Percentiles rank a stretch among this genome's conserved stretches.
These are phyloP conservation scores for Ia io DNA, from an alignment of 2,113 vertebrate genomes.

Conservation along the genomic window DNA sequence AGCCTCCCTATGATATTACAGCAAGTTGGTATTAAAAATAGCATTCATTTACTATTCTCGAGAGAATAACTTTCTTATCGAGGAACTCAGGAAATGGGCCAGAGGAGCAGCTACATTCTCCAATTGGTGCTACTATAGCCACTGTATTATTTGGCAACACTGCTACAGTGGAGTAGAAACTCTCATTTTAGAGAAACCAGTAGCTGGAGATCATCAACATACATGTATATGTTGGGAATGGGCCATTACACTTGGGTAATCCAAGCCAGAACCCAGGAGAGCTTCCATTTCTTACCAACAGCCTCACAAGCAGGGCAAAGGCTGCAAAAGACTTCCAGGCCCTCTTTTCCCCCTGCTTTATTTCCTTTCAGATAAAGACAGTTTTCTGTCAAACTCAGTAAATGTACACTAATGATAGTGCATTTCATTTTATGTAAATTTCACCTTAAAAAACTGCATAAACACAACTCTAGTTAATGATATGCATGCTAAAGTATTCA, in stretches of 20 bases:
- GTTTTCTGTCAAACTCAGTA: conserved; percentile 33
- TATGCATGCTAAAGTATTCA: background rate
- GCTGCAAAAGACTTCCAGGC: background rate
- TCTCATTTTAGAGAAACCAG: conserved; percentile 31
- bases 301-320: background rate
- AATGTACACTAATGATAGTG: background rate
- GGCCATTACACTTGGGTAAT: background rate
- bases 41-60: background rate
- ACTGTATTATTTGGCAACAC: background rate
- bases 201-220: background rate
- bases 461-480: conserved; percentile 3
- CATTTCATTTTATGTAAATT: conserved; percentile 14
- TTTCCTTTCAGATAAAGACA: conserved; percentile 27
- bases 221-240: background rate
- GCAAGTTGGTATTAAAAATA: conserved; percentile 23
- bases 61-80: conserved; percentile 34
- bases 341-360: background rate
- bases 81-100: background rate
- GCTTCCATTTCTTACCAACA: background rate
- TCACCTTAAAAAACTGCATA: background rate
- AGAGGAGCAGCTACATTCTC: background rate
- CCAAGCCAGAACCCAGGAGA: conserved; percentile 1
- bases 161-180: background rate
- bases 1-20: background rate
- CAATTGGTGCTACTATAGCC: background rate